Conservation (phyloP, 1,140 invertebrate genomes). For the Saccostrea echinata region DNA sequence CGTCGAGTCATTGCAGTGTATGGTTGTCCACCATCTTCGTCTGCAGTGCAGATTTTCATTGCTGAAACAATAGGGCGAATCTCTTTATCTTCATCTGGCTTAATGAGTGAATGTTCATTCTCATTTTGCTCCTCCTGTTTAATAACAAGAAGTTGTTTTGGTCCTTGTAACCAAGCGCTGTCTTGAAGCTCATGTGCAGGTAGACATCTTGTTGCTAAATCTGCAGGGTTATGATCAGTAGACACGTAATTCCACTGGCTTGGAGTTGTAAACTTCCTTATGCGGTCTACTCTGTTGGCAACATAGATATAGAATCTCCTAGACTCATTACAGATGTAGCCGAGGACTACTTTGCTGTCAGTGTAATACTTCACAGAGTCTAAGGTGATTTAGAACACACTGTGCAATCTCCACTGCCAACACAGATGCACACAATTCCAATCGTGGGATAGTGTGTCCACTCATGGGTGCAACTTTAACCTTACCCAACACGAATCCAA, state of each 20-base stretch:
- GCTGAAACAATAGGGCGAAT: constrained; percentile 4
- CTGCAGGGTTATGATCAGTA: constrained; percentile 39
- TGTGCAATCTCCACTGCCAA: constrained; percentile 51
- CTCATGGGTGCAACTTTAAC: constrained; percentile 56
- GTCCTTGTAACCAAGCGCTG: constrained; percentile 50
- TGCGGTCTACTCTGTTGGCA: constrained; percentile 53
- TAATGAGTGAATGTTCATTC: constrained; percentile 36
- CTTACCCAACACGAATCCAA: constrained; percentile 54
- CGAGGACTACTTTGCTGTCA: constrained; percentile 56
- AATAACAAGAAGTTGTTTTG: background rate
- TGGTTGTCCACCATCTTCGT: background rate
- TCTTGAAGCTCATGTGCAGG: background rate
- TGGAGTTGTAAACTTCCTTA: constrained; percentile 37
- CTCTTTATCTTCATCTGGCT: constrained; percentile 43
- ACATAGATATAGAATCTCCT: constrained; percentile 60
- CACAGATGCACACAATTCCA: constrained; percentile 59
- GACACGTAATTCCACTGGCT: constrained; percentile 48
- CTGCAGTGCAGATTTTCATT: background rate
- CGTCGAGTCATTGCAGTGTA: background rate
- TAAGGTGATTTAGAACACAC: constrained; percentile 25
- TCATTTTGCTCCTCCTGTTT: background rate
- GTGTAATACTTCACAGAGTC: constrained; percentile 43
- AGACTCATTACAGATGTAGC: constrained; percentile 57
- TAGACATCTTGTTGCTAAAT: constrained; percentile 32
- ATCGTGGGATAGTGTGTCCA: constrained; percentile 53